Evolutionary conservation across 2,888 invertebrate species (phyloP).

Genomic region (Sisyra terminalis): DNA sequence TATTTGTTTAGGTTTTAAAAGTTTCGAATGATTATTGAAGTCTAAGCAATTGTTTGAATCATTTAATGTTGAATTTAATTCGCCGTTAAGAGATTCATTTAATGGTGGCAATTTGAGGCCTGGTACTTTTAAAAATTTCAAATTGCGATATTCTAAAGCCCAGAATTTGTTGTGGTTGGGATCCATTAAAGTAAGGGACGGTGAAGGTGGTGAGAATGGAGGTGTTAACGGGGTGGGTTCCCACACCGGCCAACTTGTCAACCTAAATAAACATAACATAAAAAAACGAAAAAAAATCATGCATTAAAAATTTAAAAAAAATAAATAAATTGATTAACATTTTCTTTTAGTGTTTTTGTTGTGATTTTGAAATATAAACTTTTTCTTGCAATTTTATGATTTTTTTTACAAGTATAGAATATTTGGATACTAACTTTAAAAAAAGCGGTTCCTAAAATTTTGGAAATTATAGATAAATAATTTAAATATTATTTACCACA

Average conservation of each 20-base stretch:
- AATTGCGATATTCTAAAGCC: slow-evolving; percentile 12
- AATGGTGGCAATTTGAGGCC: too few species aligned
- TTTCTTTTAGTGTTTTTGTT: slow-evolving; percentile 7
- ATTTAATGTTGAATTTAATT: too few species aligned
- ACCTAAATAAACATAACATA: slow-evolving; percentile 28
- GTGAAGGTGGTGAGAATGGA: slow-evolving; percentile 19
- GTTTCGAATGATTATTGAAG: too few species aligned
- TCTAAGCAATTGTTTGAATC: too few species aligned
- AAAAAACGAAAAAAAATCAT: slow-evolving; percentile 17
- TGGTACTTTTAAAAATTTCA: slow-evolving; percentile 7
- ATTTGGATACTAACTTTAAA: too few species aligned
- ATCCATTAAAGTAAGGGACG: slow-evolving; percentile 18
- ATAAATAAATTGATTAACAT: slow-evolving; percentile 3
- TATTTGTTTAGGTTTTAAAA: too few species aligned
- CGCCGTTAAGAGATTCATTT: too few species aligned
- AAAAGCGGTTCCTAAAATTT: too few species aligned
- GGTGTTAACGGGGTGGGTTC: slow-evolving; percentile 26
- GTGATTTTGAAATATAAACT: slow-evolving; percentile 8
- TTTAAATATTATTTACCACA: too few species aligned
- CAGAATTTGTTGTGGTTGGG: slow-evolving; percentile 20
- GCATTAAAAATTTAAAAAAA: slow-evolving; percentile 16
- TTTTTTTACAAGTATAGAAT: too few species aligned
- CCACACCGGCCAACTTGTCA: slow-evolving; percentile 41
- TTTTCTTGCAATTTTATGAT: background rate
- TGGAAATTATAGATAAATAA: too few species aligned